phyloP scores from a whole-genome alignment of 2,888 invertebrate genomes.

The Octodonta nipae region DNA sequence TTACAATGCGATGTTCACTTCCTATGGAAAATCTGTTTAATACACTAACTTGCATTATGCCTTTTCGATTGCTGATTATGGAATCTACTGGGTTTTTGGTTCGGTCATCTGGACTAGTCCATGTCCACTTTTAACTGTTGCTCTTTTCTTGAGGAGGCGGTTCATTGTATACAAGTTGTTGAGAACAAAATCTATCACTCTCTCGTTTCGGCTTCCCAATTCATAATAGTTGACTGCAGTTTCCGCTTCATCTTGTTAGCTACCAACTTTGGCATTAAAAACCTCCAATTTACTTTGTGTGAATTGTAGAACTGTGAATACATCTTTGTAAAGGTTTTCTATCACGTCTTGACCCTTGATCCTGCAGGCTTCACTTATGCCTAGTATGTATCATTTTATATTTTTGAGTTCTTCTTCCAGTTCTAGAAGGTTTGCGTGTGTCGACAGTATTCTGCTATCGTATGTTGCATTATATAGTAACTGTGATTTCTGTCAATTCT shows the following conservation, averaged over 20 bases:
- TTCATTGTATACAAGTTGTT: slow-evolving; percentile 2
- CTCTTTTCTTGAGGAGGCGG: not conserved
- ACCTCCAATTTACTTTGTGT: not conserved
- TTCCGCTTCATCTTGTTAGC: slow-evolving; percentile 1
- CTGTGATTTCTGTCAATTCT: not conserved
- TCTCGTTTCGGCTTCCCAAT: slow-evolving; percentile 1
- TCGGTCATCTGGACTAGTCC: not conserved
- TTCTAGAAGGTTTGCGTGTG: not conserved
- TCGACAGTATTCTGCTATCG: slow-evolving; percentile 1
- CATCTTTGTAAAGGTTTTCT: slow-evolving; percentile 1
- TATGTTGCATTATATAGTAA: slow-evolving; percentile 1
- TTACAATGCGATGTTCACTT: not conserved
- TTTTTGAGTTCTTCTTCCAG: slow-evolving; percentile 1
- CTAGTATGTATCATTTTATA: not conserved
- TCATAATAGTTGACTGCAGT: slow-evolving; percentile 1
- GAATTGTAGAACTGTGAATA: not conserved
- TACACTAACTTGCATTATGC: slow-evolving; percentile 1
- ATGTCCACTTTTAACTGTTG: not conserved
- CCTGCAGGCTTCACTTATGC: slow-evolving; percentile 1
- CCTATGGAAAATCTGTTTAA: not conserved
- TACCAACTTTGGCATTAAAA: slow-evolving; percentile 1
- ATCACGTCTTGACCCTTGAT: not conserved
- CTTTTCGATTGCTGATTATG: not conserved
- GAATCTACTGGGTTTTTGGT: slow-evolving; percentile 1
- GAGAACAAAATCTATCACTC: slow-evolving; percentile 1